A percentile compares a stretch with the other conserved stretches of the same genome.
Conservation (phyloP, 2,113 vertebrate genomes). For the Hystrix brachyura region DNA sequence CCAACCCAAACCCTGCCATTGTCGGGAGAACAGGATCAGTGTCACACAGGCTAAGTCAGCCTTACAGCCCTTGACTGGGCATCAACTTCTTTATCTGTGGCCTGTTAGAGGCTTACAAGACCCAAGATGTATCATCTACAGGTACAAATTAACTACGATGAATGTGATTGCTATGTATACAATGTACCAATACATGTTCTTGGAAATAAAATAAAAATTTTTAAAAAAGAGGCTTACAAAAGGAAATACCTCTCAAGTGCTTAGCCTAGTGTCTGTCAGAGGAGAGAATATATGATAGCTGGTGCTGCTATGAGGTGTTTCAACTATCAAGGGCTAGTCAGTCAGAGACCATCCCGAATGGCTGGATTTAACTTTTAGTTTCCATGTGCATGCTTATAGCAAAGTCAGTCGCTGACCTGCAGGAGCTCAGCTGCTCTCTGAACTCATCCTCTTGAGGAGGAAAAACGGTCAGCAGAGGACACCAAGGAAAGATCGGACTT, state of each 20-base stretch:
- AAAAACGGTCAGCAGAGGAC: not conserved
- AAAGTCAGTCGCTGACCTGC: not conserved
- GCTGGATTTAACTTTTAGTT: not conserved
- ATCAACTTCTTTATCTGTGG: slow-evolving; percentile 15
- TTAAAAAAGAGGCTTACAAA: not conserved
- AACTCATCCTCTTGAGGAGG: not conserved
- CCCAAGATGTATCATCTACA: too few species aligned
- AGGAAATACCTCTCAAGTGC: slow-evolving; percentile 6
- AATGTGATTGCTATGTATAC: too few species aligned
- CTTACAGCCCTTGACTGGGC: not conserved
- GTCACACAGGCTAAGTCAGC: not conserved
- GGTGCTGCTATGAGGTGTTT: not conserved
- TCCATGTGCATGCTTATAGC: not conserved
- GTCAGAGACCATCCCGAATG: not conserved
- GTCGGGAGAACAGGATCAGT: not conserved
- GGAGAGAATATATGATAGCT: not conserved
- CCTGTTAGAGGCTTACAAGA: not conserved
- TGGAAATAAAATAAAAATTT: too few species aligned
- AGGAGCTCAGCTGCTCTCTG: not conserved
- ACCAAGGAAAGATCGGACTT: not conserved
- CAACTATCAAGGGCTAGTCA: not conserved
- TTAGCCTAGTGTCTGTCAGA: not conserved
- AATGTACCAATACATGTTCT: too few species aligned
- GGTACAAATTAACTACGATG: too few species aligned
- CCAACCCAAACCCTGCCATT: not conserved